Conservation (phyloP, 2,113 vertebrate species). For the Esox niger region DNA sequence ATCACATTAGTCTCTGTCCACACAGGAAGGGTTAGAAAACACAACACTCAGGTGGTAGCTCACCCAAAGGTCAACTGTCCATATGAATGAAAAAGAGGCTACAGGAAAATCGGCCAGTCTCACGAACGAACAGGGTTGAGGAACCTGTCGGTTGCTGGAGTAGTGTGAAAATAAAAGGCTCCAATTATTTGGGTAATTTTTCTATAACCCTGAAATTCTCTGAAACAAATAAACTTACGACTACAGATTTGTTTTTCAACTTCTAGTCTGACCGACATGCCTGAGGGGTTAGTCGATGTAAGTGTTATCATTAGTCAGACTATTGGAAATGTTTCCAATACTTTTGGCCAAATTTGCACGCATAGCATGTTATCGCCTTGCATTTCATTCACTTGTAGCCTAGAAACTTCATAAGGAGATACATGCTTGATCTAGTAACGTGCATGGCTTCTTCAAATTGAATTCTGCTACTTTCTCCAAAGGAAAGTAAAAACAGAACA, state of each 20-base stretch:
- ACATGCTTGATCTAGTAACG: slow-evolving; percentile 36
- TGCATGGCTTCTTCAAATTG: slow-evolving; percentile 48
- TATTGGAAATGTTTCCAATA: slow-evolving; percentile 55
- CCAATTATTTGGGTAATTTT: slow-evolving; percentile 52
- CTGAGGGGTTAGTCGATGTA: slow-evolving; percentile 62
- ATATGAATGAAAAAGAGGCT: slow-evolving; percentile 73
- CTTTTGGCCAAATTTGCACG: slow-evolving; percentile 49
- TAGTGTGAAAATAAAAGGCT: slow-evolving; percentile 42
- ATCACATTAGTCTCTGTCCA: slow-evolving; percentile 76
- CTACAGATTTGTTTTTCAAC: slow-evolving; percentile 38
- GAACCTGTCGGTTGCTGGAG: slow-evolving; percentile 29
- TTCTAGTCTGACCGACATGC: slow-evolving; percentile 17
- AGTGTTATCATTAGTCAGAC: slow-evolving; percentile 55
- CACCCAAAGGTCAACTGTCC: slow-evolving; percentile 73
- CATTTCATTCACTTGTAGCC: slow-evolving; percentile 54
- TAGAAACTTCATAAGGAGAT: slow-evolving; percentile 35
- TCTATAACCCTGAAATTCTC: slow-evolving; percentile 39
- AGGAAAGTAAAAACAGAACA: slow-evolving; percentile 40
- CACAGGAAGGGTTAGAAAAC: slow-evolving; percentile 63
- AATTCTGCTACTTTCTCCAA: slow-evolving; percentile 42
- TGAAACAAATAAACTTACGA: slow-evolving; percentile 47
- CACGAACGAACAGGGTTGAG: slow-evolving; percentile 8
- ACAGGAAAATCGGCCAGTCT: slow-evolving; percentile 45
- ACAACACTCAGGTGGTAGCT: slow-evolving; percentile 72
- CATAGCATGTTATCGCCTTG: slow-evolving; percentile 36